Evolutionary conservation across 2,113 vertebrate genomes (phyloP).

Genomic region (Polypterus senegalus): DNA sequence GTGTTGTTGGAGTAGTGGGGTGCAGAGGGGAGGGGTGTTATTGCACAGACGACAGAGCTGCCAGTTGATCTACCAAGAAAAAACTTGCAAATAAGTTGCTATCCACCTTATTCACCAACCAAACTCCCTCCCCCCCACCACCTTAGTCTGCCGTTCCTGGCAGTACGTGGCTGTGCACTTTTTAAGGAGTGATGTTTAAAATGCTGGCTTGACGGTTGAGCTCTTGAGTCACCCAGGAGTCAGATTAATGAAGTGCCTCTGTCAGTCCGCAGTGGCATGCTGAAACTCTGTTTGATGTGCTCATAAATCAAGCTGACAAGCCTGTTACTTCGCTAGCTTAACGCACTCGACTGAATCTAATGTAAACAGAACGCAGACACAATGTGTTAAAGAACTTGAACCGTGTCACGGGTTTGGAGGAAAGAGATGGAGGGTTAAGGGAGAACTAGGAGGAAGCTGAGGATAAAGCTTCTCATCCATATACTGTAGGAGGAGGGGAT

Average conservation of each 20-base stretch:
- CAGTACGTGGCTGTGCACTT: slow-evolving; percentile 37
- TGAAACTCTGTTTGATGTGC: slow-evolving; percentile 83
- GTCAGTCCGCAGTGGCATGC: slow-evolving; percentile 73
- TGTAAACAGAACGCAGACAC: slow-evolving; percentile 54
- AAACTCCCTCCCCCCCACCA: no score
- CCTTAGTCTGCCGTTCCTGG: slow-evolving; percentile 2
- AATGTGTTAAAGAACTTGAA: slow-evolving; percentile 54
- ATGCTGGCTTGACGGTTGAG: slow-evolving; percentile 29
- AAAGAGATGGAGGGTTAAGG: neutral
- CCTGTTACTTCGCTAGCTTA: slow-evolving; percentile 75
- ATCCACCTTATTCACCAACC: no score
- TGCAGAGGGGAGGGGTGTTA: no score
- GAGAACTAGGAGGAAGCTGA: neutral
- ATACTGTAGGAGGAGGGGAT: slow-evolving; percentile 14
- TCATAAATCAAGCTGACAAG: slow-evolving; percentile 92
- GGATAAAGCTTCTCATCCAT: no score
- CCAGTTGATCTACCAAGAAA: neutral
- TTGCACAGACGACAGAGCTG: neutral
- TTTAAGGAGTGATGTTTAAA: slow-evolving; percentile 24
- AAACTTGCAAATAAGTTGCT: no score
- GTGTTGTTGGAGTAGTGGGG: no score
- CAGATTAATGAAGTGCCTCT: slow-evolving; percentile 84
- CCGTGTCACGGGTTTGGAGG: slow-evolving; percentile 40
- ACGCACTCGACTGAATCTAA: slow-evolving; percentile 77
- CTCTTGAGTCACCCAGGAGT: slow-evolving; percentile 57